Evolutionary conservation across 2,113 vertebrate genomes (phyloP).

Genomic region (Oncorhynchus nerka): DNA sequence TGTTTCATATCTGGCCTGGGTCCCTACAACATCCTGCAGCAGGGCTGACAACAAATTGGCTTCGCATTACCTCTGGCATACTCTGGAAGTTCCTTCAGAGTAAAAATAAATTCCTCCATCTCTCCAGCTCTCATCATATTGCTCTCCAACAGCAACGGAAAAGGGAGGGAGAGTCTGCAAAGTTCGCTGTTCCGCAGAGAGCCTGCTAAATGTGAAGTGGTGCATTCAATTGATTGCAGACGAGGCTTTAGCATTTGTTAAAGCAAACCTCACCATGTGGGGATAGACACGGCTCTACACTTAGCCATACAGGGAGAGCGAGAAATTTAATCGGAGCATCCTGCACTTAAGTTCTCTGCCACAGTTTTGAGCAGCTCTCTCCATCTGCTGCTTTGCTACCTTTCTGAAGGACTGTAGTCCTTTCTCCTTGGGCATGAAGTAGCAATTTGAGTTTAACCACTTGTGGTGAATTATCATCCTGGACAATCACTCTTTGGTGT

Average conservation of each 20-base stretch:
- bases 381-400: not conserved
- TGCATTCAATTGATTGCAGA: conserved; percentile 69
- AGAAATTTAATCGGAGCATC: not conserved
- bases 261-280: conserved; percentile 29
- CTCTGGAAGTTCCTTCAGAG: not conserved
- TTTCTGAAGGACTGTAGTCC: not conserved
- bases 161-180: conserved; percentile 18
- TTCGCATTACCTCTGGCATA: conserved; percentile 14
- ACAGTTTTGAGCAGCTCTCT: not conserved
- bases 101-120: conserved; percentile 1
- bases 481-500: conserved; percentile 11
- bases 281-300: conserved; percentile 16
- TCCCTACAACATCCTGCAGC: not conserved
- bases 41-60: conserved; percentile 22
- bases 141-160: not conserved
- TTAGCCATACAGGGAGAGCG: conserved; percentile 28
- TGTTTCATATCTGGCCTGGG: conserved; percentile 20
- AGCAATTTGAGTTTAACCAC: not conserved
- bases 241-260: conserved; percentile 46
- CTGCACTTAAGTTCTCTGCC: not conserved
- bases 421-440: not conserved
- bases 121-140: conserved; percentile 5
- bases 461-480: conserved; percentile 1
- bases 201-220: conserved; percentile 56
- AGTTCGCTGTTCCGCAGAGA: conserved; percentile 53